Base-by-base conservation (phyloP, 1,140 invertebrate genomes). In the Cepaea nemoralis region DNA sequence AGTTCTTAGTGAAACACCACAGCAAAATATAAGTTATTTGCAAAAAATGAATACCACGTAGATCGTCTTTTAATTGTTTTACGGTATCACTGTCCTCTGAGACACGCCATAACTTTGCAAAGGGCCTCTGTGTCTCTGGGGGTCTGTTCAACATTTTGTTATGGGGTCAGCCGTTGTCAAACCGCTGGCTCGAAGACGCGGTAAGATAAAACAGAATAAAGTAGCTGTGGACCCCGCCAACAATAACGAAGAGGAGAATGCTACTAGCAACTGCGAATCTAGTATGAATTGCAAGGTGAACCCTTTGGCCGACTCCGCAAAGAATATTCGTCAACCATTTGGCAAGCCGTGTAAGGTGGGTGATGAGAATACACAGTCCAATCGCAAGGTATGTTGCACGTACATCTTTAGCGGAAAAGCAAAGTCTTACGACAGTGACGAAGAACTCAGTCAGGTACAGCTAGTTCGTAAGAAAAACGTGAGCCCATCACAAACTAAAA, bases 101-200 rank as follows among this genome's bases (percentile, higher is more conserved):
- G 59, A 31, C n/a, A 63, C 59, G 59, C 59, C 59, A 63, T 63
- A 63, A 63, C 59, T 63, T 63, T 77, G 50, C 35, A 63, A 63
- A 37, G 42, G 75, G 55, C 75, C 75, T 77, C 55, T 77, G 75
- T 35, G 40, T 77, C 75, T 59, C 75, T 63, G 75, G 75, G 27
- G 75, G 75, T 77, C 59, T 77, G 45, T 10, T 10, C 55, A 39
- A 66, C 42, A 63, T 77, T 77, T 66, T 77, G 75, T 55, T 77
- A 77, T 77, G 75, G 75, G 75, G 75, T 77, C 75, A 59, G 75
- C 75, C 45, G 75, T 77, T 59, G 75, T 63, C 19, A 77, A 77
- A 31, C 75, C 75, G 48, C 50, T 77, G 75, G 27, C 75, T 48
- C 31, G 55, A 77, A 77, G 35, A 66, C 75, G 55, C 33, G 75